Evolutionary conservation across 2,797 vertebrate genomes (phyloP), one percentile per base, ranked within the genome.

Genomic region (Anabacerthia variegaticeps): DNA sequence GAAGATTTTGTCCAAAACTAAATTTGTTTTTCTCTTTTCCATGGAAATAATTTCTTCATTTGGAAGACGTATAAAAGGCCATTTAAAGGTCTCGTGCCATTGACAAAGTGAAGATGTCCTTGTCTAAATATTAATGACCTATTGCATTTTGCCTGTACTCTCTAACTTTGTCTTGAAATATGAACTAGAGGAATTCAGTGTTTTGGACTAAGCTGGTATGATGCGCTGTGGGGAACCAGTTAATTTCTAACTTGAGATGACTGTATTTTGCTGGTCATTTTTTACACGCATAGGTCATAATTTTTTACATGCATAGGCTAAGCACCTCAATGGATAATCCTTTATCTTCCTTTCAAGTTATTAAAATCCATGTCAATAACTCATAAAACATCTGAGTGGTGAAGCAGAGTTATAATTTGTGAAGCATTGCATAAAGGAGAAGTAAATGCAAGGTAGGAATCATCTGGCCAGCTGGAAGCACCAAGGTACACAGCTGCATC

Each of bases 401-500:
- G 36, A 85, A 81, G 71, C 2, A 27, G 34, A 81, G 9, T 28
- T 75, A 9, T 2, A 34, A 32, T 68, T 87, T 74, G 32, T 49
- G 62, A 72, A 77, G 52, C 49, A 56, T 24, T 61, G 56, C 43
- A 54, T 56, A 24, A 61, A 83, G 44, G 32, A 65, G 84, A 89
- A 39, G 20, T 32, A 61, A 63, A 83, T 58, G 24, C 68, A 80
- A 89, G 93, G 87, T 92, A 44, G 36, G 76, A 59, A 78, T 81
- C 62, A 41, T 78, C 28, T 43, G 88, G 49, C n/a, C 85, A 91
- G 66, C 69, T 75, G 89, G 82, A 91, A 90, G n/a, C 51, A 90
- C 77, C 30, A 74, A 95, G 89, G 73, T 90, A 78, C 9, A 3
- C 88, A 94, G 83, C 83, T 93, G 79, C 73, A 67, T 88, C 76